Evolutionary conservation across 2,888 invertebrate genomes (phyloP), one percentile per base, ranked within the genome.

Genomic region (Anagyrus pseudococci): DNA sequence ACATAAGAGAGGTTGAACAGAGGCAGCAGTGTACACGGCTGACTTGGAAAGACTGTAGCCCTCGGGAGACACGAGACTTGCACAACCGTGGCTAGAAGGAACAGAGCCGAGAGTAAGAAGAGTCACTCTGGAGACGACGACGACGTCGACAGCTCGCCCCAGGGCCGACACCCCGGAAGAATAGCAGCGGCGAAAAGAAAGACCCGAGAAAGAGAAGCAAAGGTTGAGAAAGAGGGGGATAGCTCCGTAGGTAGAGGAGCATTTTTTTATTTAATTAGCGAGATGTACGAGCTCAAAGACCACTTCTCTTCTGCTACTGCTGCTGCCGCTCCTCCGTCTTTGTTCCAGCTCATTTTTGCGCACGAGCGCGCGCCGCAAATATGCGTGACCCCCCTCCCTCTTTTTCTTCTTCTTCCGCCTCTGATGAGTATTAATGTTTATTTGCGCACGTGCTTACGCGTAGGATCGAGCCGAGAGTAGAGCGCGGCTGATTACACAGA

Each of bases 231-330:
- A 66, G 56, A 62, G 54, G 25, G 20, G 43, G 56, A 59, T 48
- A 50, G 22, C 50, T 17, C 53, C 52, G 48, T 22, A 43, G 41
- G 47, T 53, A 23, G 49, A 53, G 26, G 47, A 33, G 22, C 47
- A n/a, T 50, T 73, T 75, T 72, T 76, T 75, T 74, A 77, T 78
- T 78, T 77, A 77, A 78, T 78, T 78, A 78, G 74, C 73, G 72
- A 75, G 72, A 75, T 76, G 74, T 73, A 73, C 73, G 73, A 70
- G 70, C 69, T 74, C 73, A 74, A 77, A 75, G 74, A 71, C 69
- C 69, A 68, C 68, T 67, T 64, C 65, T 60, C 58, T 33, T 49
- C 57, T 64, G 43, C 44, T 54, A 56, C 57, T 53, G 37, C 37
- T 43, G 15, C 22, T 47, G 37, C 17, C 41, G 48, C 57, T 7